These are phyloP conservation scores for Pilophorus perplexus DNA, from an alignment of 2,888 invertebrate species.

Conservation along the genomic window DNA sequence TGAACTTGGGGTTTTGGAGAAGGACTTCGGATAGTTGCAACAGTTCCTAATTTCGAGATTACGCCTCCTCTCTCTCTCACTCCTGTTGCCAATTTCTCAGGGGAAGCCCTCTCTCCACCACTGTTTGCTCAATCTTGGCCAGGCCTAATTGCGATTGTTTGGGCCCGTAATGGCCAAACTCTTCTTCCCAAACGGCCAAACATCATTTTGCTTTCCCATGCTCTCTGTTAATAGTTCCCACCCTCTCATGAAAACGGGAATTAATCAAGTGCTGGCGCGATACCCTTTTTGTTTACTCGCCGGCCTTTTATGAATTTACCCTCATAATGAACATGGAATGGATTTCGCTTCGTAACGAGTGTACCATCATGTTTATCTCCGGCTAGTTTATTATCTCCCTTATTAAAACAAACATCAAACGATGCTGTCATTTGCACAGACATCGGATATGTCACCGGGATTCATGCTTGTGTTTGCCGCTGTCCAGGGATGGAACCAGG, in stretches of 20 bases:
- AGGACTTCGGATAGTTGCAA: slow-evolving; percentile 26
- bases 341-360: too few relatives aligned
- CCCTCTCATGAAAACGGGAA: slow-evolving; percentile 9
- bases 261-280: slow-evolving; percentile 3
- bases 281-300: too few relatives aligned
- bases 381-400: too few relatives aligned
- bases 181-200: slow-evolving; percentile 38
- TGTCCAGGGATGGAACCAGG: too few relatives aligned
- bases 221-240: slow-evolving; percentile 29
- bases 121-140: slow-evolving; percentile 34
- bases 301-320: too few relatives aligned
- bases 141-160: slow-evolving; percentile 38
- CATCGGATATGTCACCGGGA: too few relatives aligned
- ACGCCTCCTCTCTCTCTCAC: slow-evolving; percentile 28
- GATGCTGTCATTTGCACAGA: too few relatives aligned
- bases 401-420: too few relatives aligned
- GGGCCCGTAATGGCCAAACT: slow-evolving; percentile 38
- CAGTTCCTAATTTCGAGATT: slow-evolving; percentile 31
- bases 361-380: too few relatives aligned
- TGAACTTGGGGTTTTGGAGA: too few relatives aligned
- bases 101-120: background rate
- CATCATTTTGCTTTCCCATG: slow-evolving; percentile 38
- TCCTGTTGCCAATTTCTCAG: slow-evolving; percentile 33
- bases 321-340: too few relatives aligned
- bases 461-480: too few relatives aligned